Percentiles rank a stretch among this genome's conserved stretches.
phyloP scores from a whole-genome alignment of 2,888 invertebrate genomes.

The Ctena decussata region DNA sequence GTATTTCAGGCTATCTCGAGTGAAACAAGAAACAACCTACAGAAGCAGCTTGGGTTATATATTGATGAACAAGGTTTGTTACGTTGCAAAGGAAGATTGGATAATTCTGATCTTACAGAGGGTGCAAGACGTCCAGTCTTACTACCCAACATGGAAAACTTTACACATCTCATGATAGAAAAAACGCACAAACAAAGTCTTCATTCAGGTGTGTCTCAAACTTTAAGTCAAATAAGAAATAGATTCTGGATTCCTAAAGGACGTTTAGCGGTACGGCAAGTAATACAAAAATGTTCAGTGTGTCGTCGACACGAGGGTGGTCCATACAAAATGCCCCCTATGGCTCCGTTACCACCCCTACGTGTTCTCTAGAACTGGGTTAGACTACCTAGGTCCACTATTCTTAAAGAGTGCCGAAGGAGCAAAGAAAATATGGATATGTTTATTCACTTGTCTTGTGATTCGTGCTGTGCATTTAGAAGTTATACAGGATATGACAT shows the following conservation, averaged over 20 bases:
- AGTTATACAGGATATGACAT: constrained; percentile 1
- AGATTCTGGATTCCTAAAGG: too few species aligned
- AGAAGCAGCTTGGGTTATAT: too few species aligned
- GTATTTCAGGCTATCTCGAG: too few species aligned
- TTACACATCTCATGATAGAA: too few species aligned
- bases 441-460: constrained; percentile 35
- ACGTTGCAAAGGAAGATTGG: too few species aligned
- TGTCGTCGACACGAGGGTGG: constrained; percentile 25
- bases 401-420: background rate
- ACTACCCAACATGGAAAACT: too few species aligned
- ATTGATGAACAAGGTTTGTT: too few species aligned
- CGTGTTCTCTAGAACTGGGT: constrained; percentile 21
- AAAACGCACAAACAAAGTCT: too few species aligned
- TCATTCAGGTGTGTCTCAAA: too few species aligned
- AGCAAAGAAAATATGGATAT: constrained; percentile 42
- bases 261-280: background rate
- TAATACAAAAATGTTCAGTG: background rate
- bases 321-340: constrained; percentile 23
- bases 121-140: too few species aligned
- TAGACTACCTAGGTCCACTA: constrained; percentile 42
- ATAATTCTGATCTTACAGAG: too few species aligned
- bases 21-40: too few species aligned
- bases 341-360: constrained; percentile 11
- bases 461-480: constrained; percentile 34
- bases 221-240: background rate